Conservation (phyloP, 2,888 invertebrate genomes). For the Volucella zonaria region DNA sequence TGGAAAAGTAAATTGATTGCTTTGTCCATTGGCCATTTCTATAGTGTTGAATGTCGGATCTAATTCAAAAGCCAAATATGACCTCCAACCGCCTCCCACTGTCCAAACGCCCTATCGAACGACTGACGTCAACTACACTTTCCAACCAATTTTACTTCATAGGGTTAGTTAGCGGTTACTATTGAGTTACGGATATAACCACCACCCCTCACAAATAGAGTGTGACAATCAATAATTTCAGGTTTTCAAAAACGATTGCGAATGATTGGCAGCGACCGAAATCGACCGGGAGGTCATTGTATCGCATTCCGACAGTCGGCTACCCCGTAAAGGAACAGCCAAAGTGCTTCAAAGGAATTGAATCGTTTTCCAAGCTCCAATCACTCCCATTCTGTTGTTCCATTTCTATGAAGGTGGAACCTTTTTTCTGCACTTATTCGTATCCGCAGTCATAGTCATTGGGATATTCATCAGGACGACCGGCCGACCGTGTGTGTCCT, state of each 20-base stretch:
- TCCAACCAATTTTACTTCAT: slow-evolving; percentile 23
- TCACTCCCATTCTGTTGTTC: too few relatives aligned
- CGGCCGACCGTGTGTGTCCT: background rate
- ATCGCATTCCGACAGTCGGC: slow-evolving; percentile 14
- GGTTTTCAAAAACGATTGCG: slow-evolving; percentile 37
- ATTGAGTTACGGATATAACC: slow-evolving; percentile 25
- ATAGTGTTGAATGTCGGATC: slow-evolving; percentile 44
- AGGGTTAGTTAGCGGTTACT: slow-evolving; percentile 29
- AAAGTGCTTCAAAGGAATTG: slow-evolving; percentile 17
- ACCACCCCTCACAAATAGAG: slow-evolving; percentile 28
- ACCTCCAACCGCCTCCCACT: background rate
- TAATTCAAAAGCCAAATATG: slow-evolving; percentile 30
- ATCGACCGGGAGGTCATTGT: slow-evolving; percentile 43
- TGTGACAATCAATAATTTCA: slow-evolving; percentile 59
- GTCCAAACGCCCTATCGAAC: background rate
- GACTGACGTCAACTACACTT: background rate
- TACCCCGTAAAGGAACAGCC: background rate
- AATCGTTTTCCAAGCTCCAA: slow-evolving; percentile 14
- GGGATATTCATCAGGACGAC: slow-evolving; percentile 20
- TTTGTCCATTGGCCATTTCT: slow-evolving; percentile 40
- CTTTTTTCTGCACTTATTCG: slow-evolving; percentile 33
- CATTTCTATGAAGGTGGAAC: slow-evolving; percentile 7
- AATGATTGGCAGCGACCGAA: slow-evolving; percentile 43
- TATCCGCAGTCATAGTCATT: too few relatives aligned
- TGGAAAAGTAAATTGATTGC: slow-evolving; percentile 72